A percentile compares a stretch with the other conserved stretches of the same genome.
phyloP scores from a whole-genome alignment of 2,888 invertebrate genomes.

The Zygogramma bicolorata region DNA sequence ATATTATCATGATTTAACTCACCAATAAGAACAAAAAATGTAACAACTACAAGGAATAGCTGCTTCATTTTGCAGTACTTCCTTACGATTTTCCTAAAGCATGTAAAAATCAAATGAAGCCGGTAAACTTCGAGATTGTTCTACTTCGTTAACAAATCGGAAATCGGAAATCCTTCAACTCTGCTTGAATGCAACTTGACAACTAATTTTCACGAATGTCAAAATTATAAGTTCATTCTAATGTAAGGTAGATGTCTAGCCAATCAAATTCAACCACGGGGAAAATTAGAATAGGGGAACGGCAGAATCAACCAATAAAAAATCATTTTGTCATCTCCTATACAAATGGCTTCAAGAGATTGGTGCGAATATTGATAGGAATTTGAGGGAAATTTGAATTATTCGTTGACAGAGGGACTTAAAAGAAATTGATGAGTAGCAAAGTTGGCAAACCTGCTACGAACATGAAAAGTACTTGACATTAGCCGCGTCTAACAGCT shows the following conservation, averaged over 20 bases:
- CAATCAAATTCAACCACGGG: slow-evolving; percentile 61
- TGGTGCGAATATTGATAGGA: slow-evolving; percentile 46
- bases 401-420: too few relatives aligned
- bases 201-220: slow-evolving; percentile 20
- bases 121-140: slow-evolving; percentile 20
- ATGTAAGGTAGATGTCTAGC: slow-evolving; percentile 28
- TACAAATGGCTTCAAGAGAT: slow-evolving; percentile 62
- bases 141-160: slow-evolving; percentile 7
- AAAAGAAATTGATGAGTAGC: too few relatives aligned
- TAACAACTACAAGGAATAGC: slow-evolving; percentile 55
- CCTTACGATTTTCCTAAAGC: slow-evolving; percentile 22
- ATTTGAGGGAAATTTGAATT: not conserved
- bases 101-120: slow-evolving; percentile 36
- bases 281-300: slow-evolving; percentile 41
- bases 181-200: too few relatives aligned
- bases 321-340: slow-evolving; percentile 44
- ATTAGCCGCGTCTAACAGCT: too few relatives aligned
- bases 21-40: slow-evolving; percentile 59
- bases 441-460: too few relatives aligned
- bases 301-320: slow-evolving; percentile 46
- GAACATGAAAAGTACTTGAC: too few relatives aligned
- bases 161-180: not conserved
- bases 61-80: slow-evolving; percentile 59
- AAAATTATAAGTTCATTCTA: not conserved
- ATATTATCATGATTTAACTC: slow-evolving; percentile 37